Evolutionary conservation across 2,888 invertebrate species (phyloP), one percentile per base, ranked within the genome.

Genomic region (Catocala fraxini): DNA sequence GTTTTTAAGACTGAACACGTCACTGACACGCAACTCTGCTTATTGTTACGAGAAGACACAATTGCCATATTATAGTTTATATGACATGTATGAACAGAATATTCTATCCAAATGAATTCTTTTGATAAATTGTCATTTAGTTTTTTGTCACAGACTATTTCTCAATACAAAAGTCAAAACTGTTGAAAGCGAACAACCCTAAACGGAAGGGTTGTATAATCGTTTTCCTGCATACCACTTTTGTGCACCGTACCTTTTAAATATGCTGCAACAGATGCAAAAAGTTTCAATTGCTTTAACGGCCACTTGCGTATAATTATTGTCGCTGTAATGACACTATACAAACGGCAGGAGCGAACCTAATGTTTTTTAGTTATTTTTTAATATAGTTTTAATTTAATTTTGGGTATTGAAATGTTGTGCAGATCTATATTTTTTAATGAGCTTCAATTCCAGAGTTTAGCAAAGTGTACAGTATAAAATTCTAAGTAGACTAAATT

Each of bases 221-320:
- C 86, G 90, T 83, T 89, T 88, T 84, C 85, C 87, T 87, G 84
- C 80, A 82, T 79, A 78, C 76, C 76, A 75, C 77, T 81, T 82
- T 81, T 77, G 77, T 77, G 79, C 76, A 70, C 71, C 58, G 72
- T 73, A 73, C 78, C 76, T 80, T 82, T 83, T 81, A 86, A 86
- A 85, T 80, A 85, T 81, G 79, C 82, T 77, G 81, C 63, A 59
- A 52, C 82, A 88, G 84, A 86, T 83, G 84, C 81, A 87, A 86
- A 88, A 86, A 85, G 83, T 84, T 87, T 82, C 83, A 88, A 86
- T 88, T 84, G 83, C 84, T 83, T 79, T 80, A 84, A 83, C 82
- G 79, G 75, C 79, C 81, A 82, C 83, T 85, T 80, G 75, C 68
- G 71, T 79, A 77, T 84, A 86, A 87, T 85, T 82, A 87, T 85